Percentiles rank a stretch among this genome's conserved stretches.
phyloP scores from a whole-genome alignment of 2,888 invertebrate species.

The Diloba caeruleocephala region DNA sequence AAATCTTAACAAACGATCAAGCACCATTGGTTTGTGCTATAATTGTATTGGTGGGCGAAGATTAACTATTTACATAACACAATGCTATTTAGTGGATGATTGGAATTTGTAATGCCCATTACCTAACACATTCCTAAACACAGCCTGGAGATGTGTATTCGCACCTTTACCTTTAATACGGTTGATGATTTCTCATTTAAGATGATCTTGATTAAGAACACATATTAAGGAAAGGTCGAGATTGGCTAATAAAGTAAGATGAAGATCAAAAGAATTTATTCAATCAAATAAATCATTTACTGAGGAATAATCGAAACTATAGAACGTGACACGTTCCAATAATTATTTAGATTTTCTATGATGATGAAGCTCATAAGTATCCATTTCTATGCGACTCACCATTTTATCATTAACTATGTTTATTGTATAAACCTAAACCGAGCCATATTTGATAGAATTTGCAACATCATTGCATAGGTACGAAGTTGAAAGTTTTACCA shows the following conservation, averaged over 20 bases:
- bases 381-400: too few relatives aligned
- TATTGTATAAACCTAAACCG: too few relatives aligned
- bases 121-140: slow-evolving; percentile 31
- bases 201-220: slow-evolving; percentile 14
- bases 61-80: slow-evolving; percentile 30
- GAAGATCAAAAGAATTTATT: too few relatives aligned
- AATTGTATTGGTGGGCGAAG: slow-evolving; percentile 30
- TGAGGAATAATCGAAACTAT: too few relatives aligned
- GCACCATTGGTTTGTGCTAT: slow-evolving; percentile 24
- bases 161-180: slow-evolving; percentile 26
- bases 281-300: too few relatives aligned
- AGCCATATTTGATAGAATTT: too few relatives aligned
- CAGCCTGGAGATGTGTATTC: slow-evolving; percentile 13
- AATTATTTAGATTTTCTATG: too few relatives aligned
- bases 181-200: slow-evolving; percentile 33
- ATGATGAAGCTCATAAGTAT: too few relatives aligned
- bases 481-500: too few relatives aligned
- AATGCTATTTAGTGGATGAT: slow-evolving; percentile 39
- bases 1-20: slow-evolving; percentile 30
- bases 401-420: too few relatives aligned
- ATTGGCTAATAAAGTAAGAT: slow-evolving; percentile 1
- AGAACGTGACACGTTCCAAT: too few relatives aligned
- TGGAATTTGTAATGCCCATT: slow-evolving; percentile 35
- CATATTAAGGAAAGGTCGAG: slow-evolving; percentile 6
- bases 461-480: too few relatives aligned